Evolutionary conservation across 2,888 invertebrate genomes (phyloP), one percentile per base, ranked within the genome.

Genomic region (Graphium colonna): DNA sequence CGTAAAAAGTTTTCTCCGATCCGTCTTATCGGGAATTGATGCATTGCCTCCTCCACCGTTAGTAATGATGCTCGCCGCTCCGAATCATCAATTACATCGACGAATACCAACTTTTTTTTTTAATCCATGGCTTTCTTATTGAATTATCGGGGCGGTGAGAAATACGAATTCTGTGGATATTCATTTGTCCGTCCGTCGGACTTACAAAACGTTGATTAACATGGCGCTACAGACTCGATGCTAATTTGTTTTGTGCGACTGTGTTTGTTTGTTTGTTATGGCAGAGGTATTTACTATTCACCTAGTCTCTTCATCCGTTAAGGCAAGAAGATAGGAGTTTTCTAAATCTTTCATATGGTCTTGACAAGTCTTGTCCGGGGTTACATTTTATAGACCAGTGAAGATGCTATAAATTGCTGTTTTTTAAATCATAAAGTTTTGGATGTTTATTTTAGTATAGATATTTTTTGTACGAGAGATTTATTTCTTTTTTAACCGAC

Each of bases 71-170:
- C 65, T 56, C 52, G 62, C 61, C 60, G 59, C 59, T 59, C 61
- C 58, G 55, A 60, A 58, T 51, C 70, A 71, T 72, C 67, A 72
- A 72, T 71, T 70, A 72, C 63, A 62, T 69, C 69, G 68, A 64
- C 69, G 60, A 62, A 64, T 60, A 60, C 56, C 62, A 56, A 55
- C 54, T 60, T 59, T 68, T 71, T 67, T 68, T 67, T 66, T 60
- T 16, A 15, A 49, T 54, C 46, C 54, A 59, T 56, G 52, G 52
- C 59, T 63, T 64, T 68, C 61, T 71, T 66, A 67, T 67, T 65
- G 61, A 75, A 77, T 76, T 75, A 76, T 67, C 75, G 64, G 55
- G 21, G 56, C 47, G 51, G 60, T 63, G 66, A 64, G 62, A 68
- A 61, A 51, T 59, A 55, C 57, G 60, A 44, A 52, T 62, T 61